Evolutionary conservation across 2,113 vertebrate genomes (phyloP), one percentile per base, ranked within the genome.

Genomic region (Coryphaenoides rupestris): DNA sequence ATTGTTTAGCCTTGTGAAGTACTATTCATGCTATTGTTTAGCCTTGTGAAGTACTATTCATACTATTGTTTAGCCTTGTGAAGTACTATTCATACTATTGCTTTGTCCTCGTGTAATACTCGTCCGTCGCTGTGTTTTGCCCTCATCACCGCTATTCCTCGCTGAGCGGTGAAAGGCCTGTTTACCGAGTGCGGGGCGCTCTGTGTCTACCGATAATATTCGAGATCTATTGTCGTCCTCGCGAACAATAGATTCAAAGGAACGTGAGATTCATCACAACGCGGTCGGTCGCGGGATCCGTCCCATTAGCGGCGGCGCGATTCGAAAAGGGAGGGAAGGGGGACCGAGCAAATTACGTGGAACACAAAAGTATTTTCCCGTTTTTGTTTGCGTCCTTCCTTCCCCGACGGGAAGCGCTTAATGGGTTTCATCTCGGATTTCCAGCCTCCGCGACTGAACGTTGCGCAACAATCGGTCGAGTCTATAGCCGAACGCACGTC

Each of bases 401-500:
- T 62, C n/a, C n/a, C n/a, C n/a, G n/a, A n/a, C n/a, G n/a, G n/a
- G 33, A 55, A 56, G 66, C 63, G 62, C 67, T 76, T 78, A 80
- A 78, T 80, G 80, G 72, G 77, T 69, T 19, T 80, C 73, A 77
- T 75, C 75, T 78, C 78, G 78, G 60, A 58, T 65, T 15, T 19
- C n/a, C 19, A 62, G 5, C 15, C 50, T 72, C n/a, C n/a, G n/a
- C 76, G 68, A 66, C 26, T 65, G 21, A 24, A 72, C 33, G 6
- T 40, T n/a, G n/a, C n/a, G n/a, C 33, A 6, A 40, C 33, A 40
- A 40, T 40, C 2, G 33, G 13, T 40, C 13, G 7, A 40, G 13
- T 40, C 33, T 40, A 40, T 12, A 40, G 33, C 33, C 13, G 33
- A 33, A 40, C 13, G 33, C 33, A 1, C 6, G n/a, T 40, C 33